Base-by-base conservation (phyloP, 1,140 invertebrate genomes). In the Globodera rostochiensis region DNA sequence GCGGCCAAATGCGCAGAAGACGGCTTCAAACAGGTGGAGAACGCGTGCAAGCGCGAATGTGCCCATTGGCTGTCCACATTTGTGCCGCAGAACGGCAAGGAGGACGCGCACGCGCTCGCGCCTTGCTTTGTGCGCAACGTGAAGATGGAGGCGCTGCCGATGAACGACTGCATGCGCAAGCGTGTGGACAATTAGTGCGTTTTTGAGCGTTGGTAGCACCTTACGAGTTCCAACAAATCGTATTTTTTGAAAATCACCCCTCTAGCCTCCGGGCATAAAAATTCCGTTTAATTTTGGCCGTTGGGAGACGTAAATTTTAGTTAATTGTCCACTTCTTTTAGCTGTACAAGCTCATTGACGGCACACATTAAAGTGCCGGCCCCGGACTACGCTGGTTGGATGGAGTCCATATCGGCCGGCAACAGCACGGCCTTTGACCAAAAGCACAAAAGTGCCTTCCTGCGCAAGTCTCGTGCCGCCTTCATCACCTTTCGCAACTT, bases 401-500 rank as follows among this genome's bases (percentile, higher is more conserved):
- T 77, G 47, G 75, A 77, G 67, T 69, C 19, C 67, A 69, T 69
- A 7, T 9, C 15, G 47, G 45, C 7, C 19, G 53, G 4, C n/a
- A 77, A 77, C 67, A n/a, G 8, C 67, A 66, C 75, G n/a, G 67
- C 5, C 19, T 8, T 47, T 13, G n/a, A 77, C 13, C 11, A 64
- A 60, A 15, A 25, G 19, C 75, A 77, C 19, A 36, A 77, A 64
- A 57, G 57, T 21, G 19, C 75, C 60, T 67, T 77, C 36, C n/a
- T 77, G 60, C 57, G 57, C 53, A 60, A 67, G 47, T n/a, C 75
- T 5, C 49, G 60, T 4, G n/a, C 57, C n/a, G 57, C 75, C 0
- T 77, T 77, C 47, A n/a, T 77, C n/a, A n/a, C 47, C 25, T 77
- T 77, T 64, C 50, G 75, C 11, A 77, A 77, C 19, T 77, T 77